A percentile compares a stretch with the other conserved stretches of the same genome.
Conservation (phyloP, 2,113 vertebrate genomes). For the Podarcis raffonei region DNA sequence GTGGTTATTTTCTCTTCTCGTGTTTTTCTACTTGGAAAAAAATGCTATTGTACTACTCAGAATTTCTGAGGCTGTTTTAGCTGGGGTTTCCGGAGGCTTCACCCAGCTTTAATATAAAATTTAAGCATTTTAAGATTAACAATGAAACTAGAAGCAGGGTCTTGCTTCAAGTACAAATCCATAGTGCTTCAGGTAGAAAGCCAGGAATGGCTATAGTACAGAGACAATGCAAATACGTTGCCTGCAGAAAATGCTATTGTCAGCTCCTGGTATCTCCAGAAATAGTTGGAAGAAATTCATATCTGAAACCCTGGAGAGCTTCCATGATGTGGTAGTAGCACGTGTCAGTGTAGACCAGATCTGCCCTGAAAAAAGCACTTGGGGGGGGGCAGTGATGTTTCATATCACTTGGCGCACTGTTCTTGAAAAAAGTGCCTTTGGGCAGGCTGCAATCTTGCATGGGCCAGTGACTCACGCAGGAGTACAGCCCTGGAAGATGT, state of each 20-base stretch:
- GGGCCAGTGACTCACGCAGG: accelerated
- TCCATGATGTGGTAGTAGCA: neutral
- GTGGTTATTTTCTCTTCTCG: neutral
- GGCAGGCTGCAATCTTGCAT: neutral
- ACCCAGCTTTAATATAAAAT: neutral
- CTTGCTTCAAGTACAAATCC: neutral
- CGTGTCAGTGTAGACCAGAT: neutral
- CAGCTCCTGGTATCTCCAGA: neutral
- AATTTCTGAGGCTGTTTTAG: neutral
- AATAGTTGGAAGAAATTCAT: neutral
- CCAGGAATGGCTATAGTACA: neutral
- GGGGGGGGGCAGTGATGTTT: too few species aligned
- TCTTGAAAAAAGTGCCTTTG: too few species aligned
- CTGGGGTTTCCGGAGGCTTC: neutral
- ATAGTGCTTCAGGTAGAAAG: neutral
- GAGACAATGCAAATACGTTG: neutral
- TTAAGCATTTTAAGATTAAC: neutral
- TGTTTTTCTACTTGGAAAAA: neutral
- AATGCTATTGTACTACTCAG: neutral
- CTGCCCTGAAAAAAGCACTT: too few species aligned
- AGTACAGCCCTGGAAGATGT: neutral
- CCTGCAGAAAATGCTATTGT: neutral
- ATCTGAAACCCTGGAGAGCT: neutral
- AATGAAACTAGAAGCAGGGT: neutral
- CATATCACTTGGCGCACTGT: too few species aligned